Evolutionary conservation across 2,888 invertebrate genomes (phyloP).

Genomic region (Argyra leucocephala): DNA sequence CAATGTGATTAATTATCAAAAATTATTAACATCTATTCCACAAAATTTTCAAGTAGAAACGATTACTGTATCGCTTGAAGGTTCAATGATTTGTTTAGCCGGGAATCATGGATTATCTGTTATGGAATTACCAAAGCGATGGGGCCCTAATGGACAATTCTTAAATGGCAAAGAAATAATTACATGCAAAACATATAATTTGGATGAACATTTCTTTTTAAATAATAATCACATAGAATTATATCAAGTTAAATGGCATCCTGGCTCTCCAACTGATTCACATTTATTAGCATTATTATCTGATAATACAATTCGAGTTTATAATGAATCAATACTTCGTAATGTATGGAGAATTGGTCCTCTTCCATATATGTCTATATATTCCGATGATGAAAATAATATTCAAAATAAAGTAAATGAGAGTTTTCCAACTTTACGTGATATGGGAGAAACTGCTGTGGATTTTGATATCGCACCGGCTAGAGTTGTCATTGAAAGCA

Average conservation of each 20-base stretch:
- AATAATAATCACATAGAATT: conserved; percentile 60
- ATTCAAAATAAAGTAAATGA: conserved; percentile 24
- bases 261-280: conserved; percentile 63
- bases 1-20: conserved; percentile 47
- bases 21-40: conserved; percentile 52
- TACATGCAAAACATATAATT: conserved; percentile 56
- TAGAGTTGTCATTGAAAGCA: neutral
- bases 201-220: conserved; percentile 65
- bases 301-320: conserved; percentile 56
- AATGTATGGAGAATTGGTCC: conserved; percentile 49
- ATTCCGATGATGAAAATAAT: conserved; percentile 23
- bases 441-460: conserved; percentile 75
- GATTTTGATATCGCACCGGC: conserved; percentile 70
- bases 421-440: conserved; percentile 37
- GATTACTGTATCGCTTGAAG: conserved; percentile 53
- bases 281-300: conserved; percentile 73
- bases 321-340: conserved; percentile 39
- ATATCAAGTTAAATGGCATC: conserved; percentile 75
- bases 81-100: conserved; percentile 54
- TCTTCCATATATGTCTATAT: conserved; percentile 33
- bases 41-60: conserved; percentile 58
- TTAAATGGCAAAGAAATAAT: conserved; percentile 56
- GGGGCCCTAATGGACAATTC: conserved; percentile 55
- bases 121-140: conserved; percentile 58
- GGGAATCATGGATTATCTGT: conserved; percentile 57